A percentile compares a stretch with the other conserved stretches of the same genome.
These are phyloP conservation scores for Brenthis ino DNA, from an alignment of 2,888 invertebrate species.

Conservation along the genomic window DNA sequence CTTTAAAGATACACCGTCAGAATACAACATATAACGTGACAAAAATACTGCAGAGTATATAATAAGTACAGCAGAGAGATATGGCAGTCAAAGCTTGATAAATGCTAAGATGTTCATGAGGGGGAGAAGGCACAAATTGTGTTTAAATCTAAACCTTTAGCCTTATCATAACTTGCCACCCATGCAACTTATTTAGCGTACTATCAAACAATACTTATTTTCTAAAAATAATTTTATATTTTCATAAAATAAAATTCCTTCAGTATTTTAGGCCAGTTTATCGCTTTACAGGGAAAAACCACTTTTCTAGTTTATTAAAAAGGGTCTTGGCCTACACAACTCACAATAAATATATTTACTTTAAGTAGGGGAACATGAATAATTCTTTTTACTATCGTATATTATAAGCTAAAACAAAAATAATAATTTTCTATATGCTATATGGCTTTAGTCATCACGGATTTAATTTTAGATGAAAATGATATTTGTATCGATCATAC, in stretches of 20 bases:
- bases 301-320: too few relatives aligned
- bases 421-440: too few relatives aligned
- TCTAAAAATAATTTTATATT: not conserved
- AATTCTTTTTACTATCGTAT: too few relatives aligned
- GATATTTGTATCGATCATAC: too few relatives aligned
- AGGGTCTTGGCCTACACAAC: too few relatives aligned
- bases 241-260: too few relatives aligned
- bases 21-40: slow-evolving; percentile 11
- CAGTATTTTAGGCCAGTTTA: not conserved
- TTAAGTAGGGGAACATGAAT: too few relatives aligned
- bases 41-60: slow-evolving; percentile 2
- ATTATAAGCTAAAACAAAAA: too few relatives aligned
- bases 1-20: slow-evolving; percentile 9
- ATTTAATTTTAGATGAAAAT: too few relatives aligned
- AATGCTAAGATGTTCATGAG: slow-evolving; percentile 1
- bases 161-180: slow-evolving; percentile 6
- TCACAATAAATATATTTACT: too few relatives aligned
- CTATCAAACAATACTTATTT: not conserved
- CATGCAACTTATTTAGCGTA: not conserved
- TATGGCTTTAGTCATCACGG: too few relatives aligned
- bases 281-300: too few relatives aligned
- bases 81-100: slow-evolving; percentile 11
- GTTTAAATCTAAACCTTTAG: slow-evolving; percentile 16
- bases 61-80: slow-evolving; percentile 1
- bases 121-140: slow-evolving; percentile 1